Conservation (phyloP, 1,140 invertebrate genomes). For the Drosophila oshimai region DNA sequence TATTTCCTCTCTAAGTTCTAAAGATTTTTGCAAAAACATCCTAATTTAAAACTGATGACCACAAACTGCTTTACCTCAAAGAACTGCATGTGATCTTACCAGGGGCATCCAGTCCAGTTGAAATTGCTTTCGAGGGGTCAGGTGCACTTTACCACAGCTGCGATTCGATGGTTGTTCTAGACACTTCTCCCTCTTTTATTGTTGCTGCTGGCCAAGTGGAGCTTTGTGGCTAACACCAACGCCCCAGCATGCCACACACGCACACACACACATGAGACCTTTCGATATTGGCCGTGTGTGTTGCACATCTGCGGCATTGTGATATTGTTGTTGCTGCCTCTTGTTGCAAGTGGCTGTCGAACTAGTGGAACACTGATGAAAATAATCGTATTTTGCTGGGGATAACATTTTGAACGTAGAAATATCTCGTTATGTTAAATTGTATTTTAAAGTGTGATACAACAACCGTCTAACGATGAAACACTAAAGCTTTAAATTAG, state of each 20-base stretch:
- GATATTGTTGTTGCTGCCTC: background rate
- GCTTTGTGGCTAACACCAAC: conserved; percentile 25
- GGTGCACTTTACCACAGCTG: conserved; percentile 18
- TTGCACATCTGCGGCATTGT: conserved; percentile 21
- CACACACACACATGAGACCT: background rate
- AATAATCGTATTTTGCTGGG: background rate
- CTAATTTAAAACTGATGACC: background rate
- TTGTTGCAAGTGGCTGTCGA: conserved; percentile 7
- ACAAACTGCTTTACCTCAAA: background rate
- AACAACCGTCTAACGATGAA: too few species aligned
- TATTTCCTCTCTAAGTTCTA: too few species aligned
- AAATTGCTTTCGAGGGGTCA: conserved; percentile 21
- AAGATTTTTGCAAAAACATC: background rate
- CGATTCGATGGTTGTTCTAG: conserved; percentile 39
- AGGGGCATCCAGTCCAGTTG: conserved; percentile 5
- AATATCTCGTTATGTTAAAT: background rate
- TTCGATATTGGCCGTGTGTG: conserved; percentile 36
- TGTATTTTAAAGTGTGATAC: too few species aligned
- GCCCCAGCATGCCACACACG: background rate
- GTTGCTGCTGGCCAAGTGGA: conserved; percentile 29
- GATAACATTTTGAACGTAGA: background rate
- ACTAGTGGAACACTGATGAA: background rate
- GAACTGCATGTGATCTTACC: conserved; percentile 22
- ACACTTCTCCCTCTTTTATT: conserved; percentile 40
- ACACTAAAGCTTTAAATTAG: too few species aligned